Evolutionary conservation across 1,140 invertebrate species (phyloP).

Genomic region (Cotesia vestalis): DNA sequence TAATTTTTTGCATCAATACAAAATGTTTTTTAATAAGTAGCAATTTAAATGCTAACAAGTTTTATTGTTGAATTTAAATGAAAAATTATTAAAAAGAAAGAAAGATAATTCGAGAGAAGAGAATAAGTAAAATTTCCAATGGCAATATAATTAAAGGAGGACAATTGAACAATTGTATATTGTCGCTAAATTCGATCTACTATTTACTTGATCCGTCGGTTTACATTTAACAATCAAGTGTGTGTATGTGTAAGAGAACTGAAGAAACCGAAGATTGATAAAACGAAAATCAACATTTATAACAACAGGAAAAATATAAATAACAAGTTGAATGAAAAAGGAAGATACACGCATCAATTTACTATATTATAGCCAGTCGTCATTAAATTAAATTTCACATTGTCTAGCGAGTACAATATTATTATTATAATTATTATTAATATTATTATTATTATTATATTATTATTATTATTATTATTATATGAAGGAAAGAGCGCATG

Average conservation of each 20-base stretch:
- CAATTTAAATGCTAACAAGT: no score
- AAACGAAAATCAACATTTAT: constrained; percentile 32
- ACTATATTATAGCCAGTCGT: constrained; percentile 55
- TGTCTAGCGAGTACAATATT: constrained; percentile 56
- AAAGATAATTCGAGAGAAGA: constrained; percentile 12
- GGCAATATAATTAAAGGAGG: constrained; percentile 22
- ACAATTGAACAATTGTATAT: constrained; percentile 8
- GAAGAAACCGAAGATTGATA: constrained; percentile 38
- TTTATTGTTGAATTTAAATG: no score
- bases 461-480: constrained; percentile 46
- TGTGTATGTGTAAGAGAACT: constrained; percentile 26
- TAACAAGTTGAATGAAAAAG: constrained; percentile 41
- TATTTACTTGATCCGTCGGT: constrained; percentile 14
- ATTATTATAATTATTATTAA: no score
- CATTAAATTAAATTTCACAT: constrained; percentile 63
- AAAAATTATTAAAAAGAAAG: constrained; percentile 37
- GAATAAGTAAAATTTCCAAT: constrained; percentile 23
- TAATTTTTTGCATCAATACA: no score
- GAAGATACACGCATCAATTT: constrained; percentile 49
- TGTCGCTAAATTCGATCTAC: constrained; percentile 16
- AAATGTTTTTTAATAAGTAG: no score
- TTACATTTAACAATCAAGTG: constrained; percentile 14
- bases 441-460: no score
- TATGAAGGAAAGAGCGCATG: constrained; percentile 54
- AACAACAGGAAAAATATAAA: constrained; percentile 34